Evolutionary conservation across 2,888 invertebrate species (phyloP).

Genomic region (Acronicta aceris): DNA sequence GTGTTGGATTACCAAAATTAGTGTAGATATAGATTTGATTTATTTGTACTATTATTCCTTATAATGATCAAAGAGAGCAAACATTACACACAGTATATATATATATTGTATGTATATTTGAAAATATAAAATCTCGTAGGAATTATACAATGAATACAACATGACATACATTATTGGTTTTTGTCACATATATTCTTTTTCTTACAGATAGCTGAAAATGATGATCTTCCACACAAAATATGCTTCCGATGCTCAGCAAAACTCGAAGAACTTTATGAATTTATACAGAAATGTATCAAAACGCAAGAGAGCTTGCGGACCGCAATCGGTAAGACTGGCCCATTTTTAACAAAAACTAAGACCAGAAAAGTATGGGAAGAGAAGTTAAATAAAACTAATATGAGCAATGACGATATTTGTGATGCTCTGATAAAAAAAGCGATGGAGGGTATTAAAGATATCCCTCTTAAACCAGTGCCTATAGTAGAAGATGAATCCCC

Average conservation of each 20-base stretch:
- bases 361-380: constrained; percentile 80
- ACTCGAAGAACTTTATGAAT: constrained; percentile 84
- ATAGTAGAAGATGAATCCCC: constrained; percentile 46
- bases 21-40: too few relatives aligned
- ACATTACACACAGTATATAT: too few relatives aligned
- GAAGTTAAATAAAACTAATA: constrained; percentile 78
- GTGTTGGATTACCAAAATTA: too few relatives aligned
- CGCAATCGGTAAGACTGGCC: constrained; percentile 69
- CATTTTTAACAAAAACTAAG: constrained; percentile 70
- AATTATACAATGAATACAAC: too few relatives aligned
- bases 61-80: too few relatives aligned
- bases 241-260: constrained; percentile 87
- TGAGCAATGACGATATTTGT: constrained; percentile 85
- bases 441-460: constrained; percentile 79
- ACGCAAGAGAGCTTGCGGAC: constrained; percentile 78
- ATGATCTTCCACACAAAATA: constrained; percentile 86
- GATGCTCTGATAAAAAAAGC: constrained; percentile 84
- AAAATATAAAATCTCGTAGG: too few relatives aligned
- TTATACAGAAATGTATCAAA: constrained; percentile 82
- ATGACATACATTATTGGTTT: too few relatives aligned
- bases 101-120: too few relatives aligned
- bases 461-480: constrained; percentile 61
- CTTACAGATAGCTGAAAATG: constrained; percentile 82
- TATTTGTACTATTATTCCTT: too few relatives aligned
- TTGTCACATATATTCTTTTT: constrained; percentile 30